Evolutionary conservation across 1,140 invertebrate species (phyloP), one percentile per base, ranked within the genome.

Genomic region (Drosophila sucinea): DNA sequence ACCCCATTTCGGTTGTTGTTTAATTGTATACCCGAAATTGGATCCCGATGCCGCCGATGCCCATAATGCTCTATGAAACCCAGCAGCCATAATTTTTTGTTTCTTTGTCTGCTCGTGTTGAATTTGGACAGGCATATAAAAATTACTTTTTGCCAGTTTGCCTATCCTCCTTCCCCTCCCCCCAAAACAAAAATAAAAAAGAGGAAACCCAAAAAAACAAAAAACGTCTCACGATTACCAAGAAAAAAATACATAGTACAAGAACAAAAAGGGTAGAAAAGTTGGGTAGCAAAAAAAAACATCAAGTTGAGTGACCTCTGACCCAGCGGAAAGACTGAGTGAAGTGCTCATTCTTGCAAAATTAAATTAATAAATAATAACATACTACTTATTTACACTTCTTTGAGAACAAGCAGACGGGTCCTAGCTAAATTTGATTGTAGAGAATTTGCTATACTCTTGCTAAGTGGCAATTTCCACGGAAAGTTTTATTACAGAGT

Each of bases 341-440:
- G 60, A 54, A 47, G 72, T 51, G 38, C 70, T 51, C 44, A 11
- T 60, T 68, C 69, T 68, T 58, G 70, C 80, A 73, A 87, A 87
- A 87, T 87, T 70, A 73, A 87, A 70, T 87, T 69, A 81, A 86
- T 85, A 85, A 85, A 85, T 85, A 87, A 87, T 79, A 86, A 75
- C 70, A 60, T 70, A 81, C 76, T 82, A 86, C 81, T 84, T 84
- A 86, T 86, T 84, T 84, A 74, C 66, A 84, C 70, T 79, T 76
- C 55, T 67, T 60, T 55, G 27, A 6, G 44, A 27, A 23, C 7
- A 27, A 47, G 6, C 44, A 27, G 23, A 10, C 35, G 2, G 8
- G 23, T 47, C 17, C 41, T 44, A 5, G 17, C 6, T 25, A 8
- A n/a, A 3, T 4, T n/a, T 41, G 5, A 4, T 41, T 41, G 10